Percentiles rank a stretch among this genome's conserved stretches.
Conservation (phyloP, 2,888 invertebrate species). For the Dastarcus helophoroides region DNA sequence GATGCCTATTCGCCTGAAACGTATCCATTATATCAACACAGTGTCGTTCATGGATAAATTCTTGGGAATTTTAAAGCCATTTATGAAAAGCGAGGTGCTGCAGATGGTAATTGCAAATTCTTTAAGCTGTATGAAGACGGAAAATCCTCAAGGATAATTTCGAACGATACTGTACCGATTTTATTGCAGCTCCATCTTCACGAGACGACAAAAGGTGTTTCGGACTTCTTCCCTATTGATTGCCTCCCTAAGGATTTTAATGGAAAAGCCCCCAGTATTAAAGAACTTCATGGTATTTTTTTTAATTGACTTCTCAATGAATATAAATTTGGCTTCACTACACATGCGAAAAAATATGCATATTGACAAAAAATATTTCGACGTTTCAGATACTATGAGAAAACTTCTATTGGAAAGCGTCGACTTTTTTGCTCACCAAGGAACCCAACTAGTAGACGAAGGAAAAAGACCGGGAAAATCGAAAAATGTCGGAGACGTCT, state of each 20-base stretch:
- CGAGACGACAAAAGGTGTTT: conserved; percentile 47
- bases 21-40: conserved; percentile 59
- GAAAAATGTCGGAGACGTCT: conserved; percentile 45
- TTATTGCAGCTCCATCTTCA: conserved; percentile 22
- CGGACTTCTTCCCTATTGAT: conserved; percentile 46
- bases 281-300: background rate
- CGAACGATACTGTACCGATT: too few relatives aligned
- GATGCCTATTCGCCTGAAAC: conserved; percentile 54
- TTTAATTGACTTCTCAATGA: too few relatives aligned
- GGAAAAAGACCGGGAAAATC: conserved; percentile 48
- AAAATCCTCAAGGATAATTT: too few relatives aligned
- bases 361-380: background rate
- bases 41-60: conserved; percentile 59
- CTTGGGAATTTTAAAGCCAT: conserved; percentile 56
- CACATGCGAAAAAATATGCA: too few relatives aligned
- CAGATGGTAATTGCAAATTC: conserved; percentile 21
- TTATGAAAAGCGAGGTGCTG: conserved; percentile 55
- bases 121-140: too few relatives aligned
- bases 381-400: background rate
- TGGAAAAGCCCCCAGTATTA: conserved; percentile 32
- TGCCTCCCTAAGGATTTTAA: conserved; percentile 51
- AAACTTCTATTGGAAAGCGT: conserved; percentile 27
- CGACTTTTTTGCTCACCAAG: conserved; percentile 38
- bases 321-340: too few relatives aligned
- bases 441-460: conserved; percentile 44